phyloP scores from a whole-genome alignment of 2,113 vertebrate genomes.

The Silurus asotus region DNA sequence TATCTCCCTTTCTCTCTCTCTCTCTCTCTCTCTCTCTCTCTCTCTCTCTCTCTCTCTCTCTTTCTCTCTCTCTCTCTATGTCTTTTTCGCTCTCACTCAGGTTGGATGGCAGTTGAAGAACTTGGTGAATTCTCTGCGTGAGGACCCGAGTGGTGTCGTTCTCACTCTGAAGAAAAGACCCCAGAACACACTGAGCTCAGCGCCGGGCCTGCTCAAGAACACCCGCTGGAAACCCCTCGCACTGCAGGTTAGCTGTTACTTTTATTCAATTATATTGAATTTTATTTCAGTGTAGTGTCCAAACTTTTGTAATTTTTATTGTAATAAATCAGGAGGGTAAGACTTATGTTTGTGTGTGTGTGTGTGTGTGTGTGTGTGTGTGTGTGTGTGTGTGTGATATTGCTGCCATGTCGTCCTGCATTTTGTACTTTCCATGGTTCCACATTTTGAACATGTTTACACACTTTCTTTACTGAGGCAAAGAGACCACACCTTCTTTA shows the following conservation, averaged over 20 bases:
- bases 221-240: constrained; percentile 58
- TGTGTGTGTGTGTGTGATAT: constrained; percentile 11
- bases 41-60: background rate
- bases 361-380: constrained; percentile 15
- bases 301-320: background rate
- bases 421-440: constrained; percentile 49
- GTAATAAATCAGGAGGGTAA: background rate
- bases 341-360: constrained; percentile 12
- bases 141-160: constrained; percentile 57
- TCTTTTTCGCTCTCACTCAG: constrained; percentile 28
- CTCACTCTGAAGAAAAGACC: constrained; percentile 58
- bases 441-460: constrained; percentile 43
- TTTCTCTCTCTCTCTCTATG: background rate
- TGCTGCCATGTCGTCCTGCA: constrained; percentile 45
- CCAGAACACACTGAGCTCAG: constrained; percentile 52
- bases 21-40: background rate
- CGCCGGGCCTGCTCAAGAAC: constrained; percentile 53
- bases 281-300: background rate
- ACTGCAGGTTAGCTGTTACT: constrained; percentile 33
- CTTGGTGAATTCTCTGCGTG: constrained; percentile 56
- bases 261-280: background rate
- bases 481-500: background rate
- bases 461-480: background rate
- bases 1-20: background rate
- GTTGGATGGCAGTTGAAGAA: constrained; percentile 62